Evolutionary conservation across 2,113 vertebrate species (phyloP), one percentile per base, ranked within the genome.

Genomic region (Sialia sialis): DNA sequence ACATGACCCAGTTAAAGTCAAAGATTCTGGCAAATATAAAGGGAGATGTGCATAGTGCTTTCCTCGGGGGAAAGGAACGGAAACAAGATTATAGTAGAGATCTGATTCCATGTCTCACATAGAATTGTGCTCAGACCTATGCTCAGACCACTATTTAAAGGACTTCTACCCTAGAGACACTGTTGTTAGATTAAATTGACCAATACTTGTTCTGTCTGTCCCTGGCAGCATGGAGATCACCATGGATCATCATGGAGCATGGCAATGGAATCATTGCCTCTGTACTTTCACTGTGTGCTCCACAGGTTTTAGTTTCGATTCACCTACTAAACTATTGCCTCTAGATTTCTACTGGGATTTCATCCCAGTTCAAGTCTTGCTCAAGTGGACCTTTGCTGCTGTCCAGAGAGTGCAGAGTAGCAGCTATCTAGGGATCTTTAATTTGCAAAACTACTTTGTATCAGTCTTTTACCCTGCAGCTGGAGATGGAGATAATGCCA

Each of bases 41-140:
- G n/a, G 17, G 25, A 63, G 20, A 36, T 30, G 20, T 52, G 5
- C 25, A 54, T 6, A 19, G 8, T 70, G 14, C 13, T 86, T 5
- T n/a, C 18, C 60, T 46, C 0, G 0, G 10, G 30, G 13, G 4
- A 90, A 41, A 63, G 43, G 52, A 69, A 54, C 13, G 9, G 32
- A 67, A 51, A 18, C 46, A 29, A 11, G 9, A 36, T 34, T 0
- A 3, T 11, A 21, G 6, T 3, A 43, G 39, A 54, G 43, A 75
- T 75, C 25, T 2, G 3, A 43, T 51, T 58, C 30, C 20, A 10
- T 11, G 68, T 68, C 36, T 67, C 56, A 67, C 22, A 26, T 4
- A 62, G 25, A 23, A 6, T 41, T 41, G 9, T n/a, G 46, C 30
- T 41, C 22, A 67, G 13, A 67, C 10, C 55, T 87, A 39, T 43